Evolutionary conservation across 2,113 vertebrate genomes (phyloP), one percentile per base, ranked within the genome.

Genomic region (Amphilophus citrinellus): DNA sequence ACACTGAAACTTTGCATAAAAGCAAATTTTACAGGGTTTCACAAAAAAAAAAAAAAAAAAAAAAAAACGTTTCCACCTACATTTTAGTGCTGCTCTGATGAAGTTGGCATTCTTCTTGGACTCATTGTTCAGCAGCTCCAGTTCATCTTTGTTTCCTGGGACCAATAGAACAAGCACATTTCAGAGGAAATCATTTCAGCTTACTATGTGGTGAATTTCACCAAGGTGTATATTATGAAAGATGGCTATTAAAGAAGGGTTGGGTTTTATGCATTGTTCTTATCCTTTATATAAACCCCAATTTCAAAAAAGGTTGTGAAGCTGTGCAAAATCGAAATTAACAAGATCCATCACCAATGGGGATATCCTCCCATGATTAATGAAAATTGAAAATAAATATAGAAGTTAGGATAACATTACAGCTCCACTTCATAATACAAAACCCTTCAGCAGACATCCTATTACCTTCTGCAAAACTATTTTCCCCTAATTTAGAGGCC

Each of bases 121-220:
- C 86, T 98, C 97, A 80, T 93, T 96, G 88, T 96, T 98, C 80
- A 98, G 91, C 77, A 95, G 94, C 92, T 98, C 97, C 84, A 99
- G 95, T 58, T 98, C 96, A 35, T 97, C 95, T 92, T 97, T 98
- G 18, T 93, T 96, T 93, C 94, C 98, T 98, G 84, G 50, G 14
- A 84, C 89, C 32, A 87, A 61, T 7, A 85, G 0, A 61, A 10
- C 1, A 62, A 17, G 5, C 22, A 37, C 0, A 39, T 13, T 71
- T 50, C 22, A 35, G 10, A 61, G 3, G 1, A 5, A 61, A 81
- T 20, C 2, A 62, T 73, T 50, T 24, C 18, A 61, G 4, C 17
- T 6, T 63, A 35, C 9, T 58, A 13, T 20, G 1, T 47, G 1
- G 2, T 11, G 20, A 56, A 37, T 80, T 57, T 65, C 15, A 58